These are phyloP conservation scores for Styela plicata DNA, from an alignment of 23 tunicate genomes.

Conservation along the genomic window DNA sequence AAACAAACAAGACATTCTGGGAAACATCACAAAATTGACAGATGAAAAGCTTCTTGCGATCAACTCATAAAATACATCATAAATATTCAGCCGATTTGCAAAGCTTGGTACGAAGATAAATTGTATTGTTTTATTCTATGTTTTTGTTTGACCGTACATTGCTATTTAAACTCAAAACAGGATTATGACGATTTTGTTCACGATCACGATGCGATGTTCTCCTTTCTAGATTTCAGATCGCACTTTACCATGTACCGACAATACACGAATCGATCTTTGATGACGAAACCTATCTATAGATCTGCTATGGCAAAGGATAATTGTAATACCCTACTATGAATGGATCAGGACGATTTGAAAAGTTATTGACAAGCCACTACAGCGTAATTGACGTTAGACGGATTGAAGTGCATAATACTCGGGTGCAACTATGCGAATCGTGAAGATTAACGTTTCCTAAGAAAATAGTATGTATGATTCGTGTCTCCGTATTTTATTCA, in stretches of 20 bases:
- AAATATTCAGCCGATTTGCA: too few relatives aligned
- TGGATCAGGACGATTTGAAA: background rate
- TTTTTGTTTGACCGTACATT: background rate
- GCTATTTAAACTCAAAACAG: background rate
- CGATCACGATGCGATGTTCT: background rate
- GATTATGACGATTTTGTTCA: background rate
- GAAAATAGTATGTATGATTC: too few relatives aligned
- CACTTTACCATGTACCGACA: too few relatives aligned
- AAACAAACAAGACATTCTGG: slow-evolving; percentile 30
- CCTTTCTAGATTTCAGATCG: too few relatives aligned
- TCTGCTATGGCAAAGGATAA: too few relatives aligned
- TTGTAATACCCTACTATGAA: too few relatives aligned
- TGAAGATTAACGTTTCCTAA: background rate
- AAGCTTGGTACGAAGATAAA: too few relatives aligned
- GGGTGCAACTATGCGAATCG: background rate
- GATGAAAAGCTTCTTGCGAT: slow-evolving; percentile 22
- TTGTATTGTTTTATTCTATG: background rate
- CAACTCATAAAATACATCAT: background rate
- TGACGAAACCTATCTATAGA: too few relatives aligned
- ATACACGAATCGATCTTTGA: too few relatives aligned
- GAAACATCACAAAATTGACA: slow-evolving; percentile 8
- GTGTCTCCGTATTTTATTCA: background rate
- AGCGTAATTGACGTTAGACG: background rate
- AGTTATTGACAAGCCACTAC: background rate
- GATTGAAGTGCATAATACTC: background rate